These are phyloP conservation scores for Xerus inauris DNA, from an alignment of 2,113 vertebrate genomes.

Conservation along the genomic window DNA sequence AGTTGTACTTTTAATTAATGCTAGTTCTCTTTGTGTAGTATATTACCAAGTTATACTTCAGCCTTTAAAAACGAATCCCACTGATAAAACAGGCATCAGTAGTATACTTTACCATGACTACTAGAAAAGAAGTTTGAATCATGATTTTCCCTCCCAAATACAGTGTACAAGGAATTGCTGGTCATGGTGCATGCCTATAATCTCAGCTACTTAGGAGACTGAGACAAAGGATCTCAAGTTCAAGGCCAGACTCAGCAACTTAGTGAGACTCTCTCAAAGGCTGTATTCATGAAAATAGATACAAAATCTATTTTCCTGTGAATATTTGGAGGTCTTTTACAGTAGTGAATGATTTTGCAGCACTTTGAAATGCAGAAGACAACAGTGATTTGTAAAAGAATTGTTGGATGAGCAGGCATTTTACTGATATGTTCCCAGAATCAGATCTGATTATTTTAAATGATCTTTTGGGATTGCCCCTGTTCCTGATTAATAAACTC, in stretches of 20 bases:
- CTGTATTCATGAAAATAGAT: too few species aligned
- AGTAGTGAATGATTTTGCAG: too few species aligned
- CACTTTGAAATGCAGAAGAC: too few species aligned
- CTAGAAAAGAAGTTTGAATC: background rate
- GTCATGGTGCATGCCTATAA: too few species aligned
- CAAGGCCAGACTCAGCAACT: too few species aligned
- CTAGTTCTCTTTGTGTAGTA: background rate
- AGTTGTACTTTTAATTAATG: background rate
- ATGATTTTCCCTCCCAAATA: too few species aligned
- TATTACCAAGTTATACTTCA: background rate
- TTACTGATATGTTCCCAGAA: background rate
- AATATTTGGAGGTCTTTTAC: too few species aligned
- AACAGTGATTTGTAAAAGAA: background rate
- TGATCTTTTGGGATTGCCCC: background rate
- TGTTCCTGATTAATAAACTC: background rate
- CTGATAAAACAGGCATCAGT: background rate
- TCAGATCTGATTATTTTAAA: background rate
- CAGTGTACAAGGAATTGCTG: too few species aligned
- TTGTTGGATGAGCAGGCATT: too few species aligned
- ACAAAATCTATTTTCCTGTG: background rate
- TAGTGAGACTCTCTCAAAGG: too few species aligned
- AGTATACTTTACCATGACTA: background rate
- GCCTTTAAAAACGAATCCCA: constrained; percentile 1
- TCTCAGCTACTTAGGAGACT: too few species aligned
- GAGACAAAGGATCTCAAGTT: too few species aligned